Percentiles rank a stretch among this genome's conserved stretches.
Evolutionary conservation across 2,888 invertebrate species (phyloP).

Genomic region (Cabera pusaria): DNA sequence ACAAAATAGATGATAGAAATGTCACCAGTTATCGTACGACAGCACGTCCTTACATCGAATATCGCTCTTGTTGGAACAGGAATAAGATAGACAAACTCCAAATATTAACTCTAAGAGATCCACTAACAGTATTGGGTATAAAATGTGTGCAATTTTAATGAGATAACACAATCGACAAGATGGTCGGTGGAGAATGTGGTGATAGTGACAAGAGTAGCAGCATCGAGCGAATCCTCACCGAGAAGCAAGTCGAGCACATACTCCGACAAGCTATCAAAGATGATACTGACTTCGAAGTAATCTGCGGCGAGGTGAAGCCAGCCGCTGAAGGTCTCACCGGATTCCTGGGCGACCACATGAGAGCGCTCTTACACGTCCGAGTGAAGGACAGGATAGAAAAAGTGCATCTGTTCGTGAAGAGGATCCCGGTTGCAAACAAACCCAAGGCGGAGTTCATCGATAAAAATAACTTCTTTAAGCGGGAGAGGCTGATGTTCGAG

Average conservation of each 20-base stretch:
- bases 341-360: slow-evolving; percentile 64
- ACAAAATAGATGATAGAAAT: neutral
- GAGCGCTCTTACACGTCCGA: slow-evolving; percentile 42
- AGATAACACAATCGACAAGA: slow-evolving; percentile 24
- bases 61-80: slow-evolving; percentile 1
- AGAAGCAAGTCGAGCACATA: slow-evolving; percentile 46
- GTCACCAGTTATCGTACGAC: slow-evolving; percentile 2
- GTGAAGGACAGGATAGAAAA: slow-evolving; percentile 29
- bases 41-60: neutral
- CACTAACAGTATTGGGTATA: slow-evolving; percentile 14
- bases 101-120: slow-evolving; percentile 8
- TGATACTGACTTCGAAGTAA: slow-evolving; percentile 18
- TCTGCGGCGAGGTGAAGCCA: slow-evolving; percentile 39
- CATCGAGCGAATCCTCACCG: slow-evolving; percentile 43
- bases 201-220: slow-evolving; percentile 11
- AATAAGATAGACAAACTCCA: slow-evolving; percentile 1
- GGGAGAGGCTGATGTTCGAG: slow-evolving; percentile 58
- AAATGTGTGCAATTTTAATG: slow-evolving; percentile 5
- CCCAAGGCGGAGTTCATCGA: slow-evolving; percentile 60
- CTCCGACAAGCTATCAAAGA: slow-evolving; percentile 16
- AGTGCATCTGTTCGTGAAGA: slow-evolving; percentile 60
- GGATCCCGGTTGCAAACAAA: slow-evolving; percentile 51
- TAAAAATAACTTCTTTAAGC: slow-evolving; percentile 46
- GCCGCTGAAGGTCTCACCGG: slow-evolving; percentile 58
- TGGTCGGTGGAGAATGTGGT: slow-evolving; percentile 31